A percentile compares a stretch with the other conserved stretches of the same genome.
Evolutionary conservation across 2,888 invertebrate species (phyloP).

Genomic region (Hydrotaea diabolus): DNA sequence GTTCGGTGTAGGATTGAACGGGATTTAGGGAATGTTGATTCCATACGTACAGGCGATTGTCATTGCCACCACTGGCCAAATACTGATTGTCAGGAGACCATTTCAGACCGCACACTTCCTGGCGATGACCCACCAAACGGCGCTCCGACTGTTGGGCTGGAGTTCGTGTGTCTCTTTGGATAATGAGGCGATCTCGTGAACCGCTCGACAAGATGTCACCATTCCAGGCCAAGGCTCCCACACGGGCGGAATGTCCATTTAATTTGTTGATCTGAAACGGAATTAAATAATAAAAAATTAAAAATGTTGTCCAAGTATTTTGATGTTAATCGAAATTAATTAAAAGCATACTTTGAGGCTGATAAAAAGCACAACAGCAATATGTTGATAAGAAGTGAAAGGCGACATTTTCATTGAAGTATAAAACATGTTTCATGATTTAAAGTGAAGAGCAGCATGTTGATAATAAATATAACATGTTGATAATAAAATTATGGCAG

Average conservation of each 20-base stretch:
- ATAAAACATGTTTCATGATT: no score
- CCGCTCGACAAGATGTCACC: conserved; percentile 98
- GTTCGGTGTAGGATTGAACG: conserved; percentile 96
- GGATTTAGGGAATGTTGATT: conserved; percentile 92
- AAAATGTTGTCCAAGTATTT: not conserved
- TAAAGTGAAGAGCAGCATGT: no score
- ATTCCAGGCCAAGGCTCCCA: conserved; percentile 98
- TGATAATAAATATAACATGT: no score
- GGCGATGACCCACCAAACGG: conserved; percentile 93
- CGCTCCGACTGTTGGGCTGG: conserved; percentile 89
- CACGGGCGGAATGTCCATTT: conserved; percentile 94
- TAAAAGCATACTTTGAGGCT: conserved; percentile 50
- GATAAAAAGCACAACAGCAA: not conserved
- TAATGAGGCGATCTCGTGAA: conserved; percentile 94
- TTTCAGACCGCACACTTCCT: conserved; percentile 98
- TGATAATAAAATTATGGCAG: no score
- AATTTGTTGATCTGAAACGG: conserved; percentile 89
- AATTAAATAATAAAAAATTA: conserved; percentile 38
- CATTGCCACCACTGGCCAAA: conserved; percentile 98
- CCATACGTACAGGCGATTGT: conserved; percentile 84
- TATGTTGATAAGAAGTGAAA: not conserved
- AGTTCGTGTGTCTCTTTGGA: conserved; percentile 95
- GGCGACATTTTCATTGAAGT: no score
- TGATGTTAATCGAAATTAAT: not conserved
- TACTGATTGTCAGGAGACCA: conserved; percentile 99